Base-by-base conservation (phyloP, 2,113 vertebrate genomes). In the Lepidothrix coronata region DNA sequence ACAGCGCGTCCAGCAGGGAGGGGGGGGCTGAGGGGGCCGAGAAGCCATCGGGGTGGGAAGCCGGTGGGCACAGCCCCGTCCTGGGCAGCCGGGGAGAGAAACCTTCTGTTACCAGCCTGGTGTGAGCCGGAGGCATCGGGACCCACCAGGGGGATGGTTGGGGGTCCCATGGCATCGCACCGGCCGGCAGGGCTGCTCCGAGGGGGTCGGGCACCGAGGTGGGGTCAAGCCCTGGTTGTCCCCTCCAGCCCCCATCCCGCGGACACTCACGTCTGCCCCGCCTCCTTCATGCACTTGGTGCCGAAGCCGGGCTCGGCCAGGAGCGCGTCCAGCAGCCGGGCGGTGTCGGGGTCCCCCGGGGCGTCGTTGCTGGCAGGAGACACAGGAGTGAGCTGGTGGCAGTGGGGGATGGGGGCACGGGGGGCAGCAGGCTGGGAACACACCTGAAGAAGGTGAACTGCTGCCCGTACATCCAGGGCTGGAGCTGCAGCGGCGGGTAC, bases 381-480 rank as follows among this genome's bases (percentile, higher is more conserved):
- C 1, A 3, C 1, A 1, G 55, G 6, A 31, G 37, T 79, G 87
- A 86, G 59, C 22, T 2, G 30, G 35, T 0, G 30, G 33, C 43
- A 5, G 6, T 2, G 6, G 7, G 37, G 37, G 9, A 20, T 8
- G 1, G 5, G 5, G 13, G 5, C 46, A 18, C 1, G 28, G 31
- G 4, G 48, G n/a, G 12, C 61, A 8, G 5, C 33, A 25, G 21
- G 54, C 6, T 11, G 71, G 25, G 27, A 14, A 24, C 86, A 1
- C 94, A 99, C 99, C 99, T 99, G 97, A 99, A 98, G 94, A 99
- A 99, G 63, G 98, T 99, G 94, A 98, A 98, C 96, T 99, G 99
- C 11, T 98, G 91, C 14, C 98, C 98, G 0, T 99, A 99, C 98
- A 99, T 98, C 97, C 97, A 97, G 5, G 99, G 99, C 74, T 98